Percentiles rank a stretch among this genome's conserved stretches.
phyloP scores from a whole-genome alignment of 2,113 vertebrate species.

The Heteronetta atricapilla region DNA sequence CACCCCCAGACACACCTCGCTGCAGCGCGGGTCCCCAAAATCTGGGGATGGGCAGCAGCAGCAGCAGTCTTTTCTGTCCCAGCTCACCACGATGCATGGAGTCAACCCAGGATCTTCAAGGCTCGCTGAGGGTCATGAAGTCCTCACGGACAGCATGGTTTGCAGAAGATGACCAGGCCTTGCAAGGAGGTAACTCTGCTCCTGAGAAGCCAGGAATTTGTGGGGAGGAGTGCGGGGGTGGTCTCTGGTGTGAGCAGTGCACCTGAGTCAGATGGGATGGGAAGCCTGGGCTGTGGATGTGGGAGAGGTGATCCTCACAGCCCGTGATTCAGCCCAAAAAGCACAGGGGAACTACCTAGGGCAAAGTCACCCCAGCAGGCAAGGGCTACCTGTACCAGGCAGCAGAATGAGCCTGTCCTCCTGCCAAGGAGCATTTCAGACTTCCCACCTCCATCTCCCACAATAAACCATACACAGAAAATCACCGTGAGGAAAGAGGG shows the following conservation, averaged over 20 bases:
- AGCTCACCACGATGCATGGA: not conserved
- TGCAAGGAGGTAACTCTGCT: not conserved
- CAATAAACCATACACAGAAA: not conserved
- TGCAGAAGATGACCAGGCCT: not conserved
- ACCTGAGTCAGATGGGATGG: not conserved
- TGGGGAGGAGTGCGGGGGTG: not conserved
- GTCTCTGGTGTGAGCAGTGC: not conserved
- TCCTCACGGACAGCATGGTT: not conserved
- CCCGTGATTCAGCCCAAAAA: rapidly evolving
- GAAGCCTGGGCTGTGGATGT: not conserved
- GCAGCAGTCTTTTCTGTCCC: not conserved
- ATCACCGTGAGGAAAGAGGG: not conserved
- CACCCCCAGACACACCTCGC: not conserved
- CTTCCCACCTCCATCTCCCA: not conserved
- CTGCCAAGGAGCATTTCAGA: not conserved
- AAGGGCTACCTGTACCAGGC: rapidly evolving
- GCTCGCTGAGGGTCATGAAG: not conserved
- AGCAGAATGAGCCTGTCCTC: not conserved
- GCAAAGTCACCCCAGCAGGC: not conserved
- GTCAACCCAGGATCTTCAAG: not conserved
- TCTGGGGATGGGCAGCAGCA: not conserved
- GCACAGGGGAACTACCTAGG: not conserved
- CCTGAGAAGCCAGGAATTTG: not conserved
- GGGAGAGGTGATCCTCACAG: not conserved
- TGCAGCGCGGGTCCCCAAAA: not conserved